A percentile compares a stretch with the other conserved stretches of the same genome.
phyloP scores from a whole-genome alignment of 2,888 invertebrate species.

The Morpho deidamia region DNA sequence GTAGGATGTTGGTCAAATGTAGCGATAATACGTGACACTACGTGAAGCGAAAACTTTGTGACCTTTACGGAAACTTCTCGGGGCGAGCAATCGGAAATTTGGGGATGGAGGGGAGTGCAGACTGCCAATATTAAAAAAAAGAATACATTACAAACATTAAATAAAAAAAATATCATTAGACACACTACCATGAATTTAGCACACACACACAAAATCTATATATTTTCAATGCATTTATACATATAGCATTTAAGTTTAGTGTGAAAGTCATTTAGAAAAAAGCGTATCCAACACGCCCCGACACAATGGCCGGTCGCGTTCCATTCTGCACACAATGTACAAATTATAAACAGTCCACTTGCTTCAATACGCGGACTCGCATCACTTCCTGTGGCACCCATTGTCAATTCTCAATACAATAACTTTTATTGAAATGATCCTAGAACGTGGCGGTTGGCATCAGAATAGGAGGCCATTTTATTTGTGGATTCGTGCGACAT shows the following conservation, averaged over 20 bases:
- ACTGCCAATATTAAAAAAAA: too few relatives aligned
- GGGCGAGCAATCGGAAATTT: too few relatives aligned
- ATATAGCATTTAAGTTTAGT: slow-evolving; percentile 34
- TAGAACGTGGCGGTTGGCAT: slow-evolving; percentile 56
- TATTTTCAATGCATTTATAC: background rate
- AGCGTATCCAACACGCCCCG: slow-evolving; percentile 44
- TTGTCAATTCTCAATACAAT: slow-evolving; percentile 74
- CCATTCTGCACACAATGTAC: slow-evolving; percentile 66
- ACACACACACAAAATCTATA: background rate
- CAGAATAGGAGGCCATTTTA: slow-evolving; percentile 58
- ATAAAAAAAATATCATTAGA: too few relatives aligned
- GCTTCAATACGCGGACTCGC: slow-evolving; percentile 65
- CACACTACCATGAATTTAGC: background rate
- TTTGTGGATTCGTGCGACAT: slow-evolving; percentile 62
- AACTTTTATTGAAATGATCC: slow-evolving; percentile 76
- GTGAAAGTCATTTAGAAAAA: slow-evolving; percentile 66
- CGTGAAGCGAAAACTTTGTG: too few relatives aligned
- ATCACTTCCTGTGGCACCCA: slow-evolving; percentile 71
- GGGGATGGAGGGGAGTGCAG: too few relatives aligned
- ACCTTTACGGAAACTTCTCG: too few relatives aligned
- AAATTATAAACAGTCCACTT: slow-evolving; percentile 78
- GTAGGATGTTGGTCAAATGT: too few relatives aligned
- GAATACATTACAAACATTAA: too few relatives aligned
- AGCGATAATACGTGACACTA: too few relatives aligned
- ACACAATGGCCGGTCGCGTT: slow-evolving; percentile 62